Evolutionary conservation across 2,797 vertebrate genomes (phyloP).

Genomic region (Hylomyscus alleni): DNA sequence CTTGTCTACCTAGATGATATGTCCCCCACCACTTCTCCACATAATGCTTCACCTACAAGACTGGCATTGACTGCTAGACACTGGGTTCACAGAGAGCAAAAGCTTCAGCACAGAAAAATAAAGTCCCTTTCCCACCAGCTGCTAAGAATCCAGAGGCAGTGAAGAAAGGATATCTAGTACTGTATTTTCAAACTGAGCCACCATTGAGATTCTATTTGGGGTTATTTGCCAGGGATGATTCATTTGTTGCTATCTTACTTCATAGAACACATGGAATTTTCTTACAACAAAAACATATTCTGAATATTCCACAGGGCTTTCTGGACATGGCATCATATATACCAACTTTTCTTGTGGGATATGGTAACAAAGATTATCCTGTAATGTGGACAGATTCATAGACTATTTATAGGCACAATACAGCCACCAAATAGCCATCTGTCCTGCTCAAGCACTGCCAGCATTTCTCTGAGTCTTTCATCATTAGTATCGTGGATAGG

Average conservation of each 20-base stretch:
- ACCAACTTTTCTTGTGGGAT: not conserved
- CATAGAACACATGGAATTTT: not conserved
- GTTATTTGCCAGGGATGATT: not conserved
- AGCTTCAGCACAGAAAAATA: not conserved
- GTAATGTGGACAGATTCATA: not conserved
- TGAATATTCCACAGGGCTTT: not conserved
- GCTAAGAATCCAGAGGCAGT: slow-evolving; percentile 21
- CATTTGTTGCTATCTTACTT: not conserved
- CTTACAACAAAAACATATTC: not conserved
- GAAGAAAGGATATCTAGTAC: not conserved
- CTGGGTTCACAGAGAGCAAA: not conserved
- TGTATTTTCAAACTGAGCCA: slow-evolving; percentile 48
- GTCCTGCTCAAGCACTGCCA: not conserved
- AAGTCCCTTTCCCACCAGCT: slow-evolving; percentile 13
- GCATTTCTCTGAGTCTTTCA: not conserved
- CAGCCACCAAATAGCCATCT: not conserved
- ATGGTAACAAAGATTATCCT: not conserved
- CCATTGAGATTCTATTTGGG: not conserved
- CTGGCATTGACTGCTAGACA: slow-evolving; percentile 17
- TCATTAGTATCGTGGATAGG: not conserved
- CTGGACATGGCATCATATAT: not conserved
- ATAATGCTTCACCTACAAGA: not conserved
- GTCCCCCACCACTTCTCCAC: not conserved
- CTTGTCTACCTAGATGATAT: not conserved
- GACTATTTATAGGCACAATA: not conserved